Base-by-base conservation (phyloP, 2,797 vertebrate species). In the Pogoniulus pusillus region DNA sequence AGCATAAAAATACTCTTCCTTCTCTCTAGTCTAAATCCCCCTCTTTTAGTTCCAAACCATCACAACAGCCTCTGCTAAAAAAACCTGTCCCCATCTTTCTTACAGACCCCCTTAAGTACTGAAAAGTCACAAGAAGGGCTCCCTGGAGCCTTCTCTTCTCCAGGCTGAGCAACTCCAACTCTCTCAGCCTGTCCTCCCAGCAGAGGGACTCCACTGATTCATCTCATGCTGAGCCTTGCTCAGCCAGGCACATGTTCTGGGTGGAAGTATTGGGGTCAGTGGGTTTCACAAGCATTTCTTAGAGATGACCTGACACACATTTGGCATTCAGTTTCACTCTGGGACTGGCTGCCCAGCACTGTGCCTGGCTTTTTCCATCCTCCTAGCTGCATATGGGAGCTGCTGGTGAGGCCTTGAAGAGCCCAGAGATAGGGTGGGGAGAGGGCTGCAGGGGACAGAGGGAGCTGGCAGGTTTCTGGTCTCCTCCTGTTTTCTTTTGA, bases 401-500 rank as follows among this genome's bases (percentile, higher is more conserved):
- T 5, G 4, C 23, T 49, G 3, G 60, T 2, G 7, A 13, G 22
- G 18, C 19, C 60, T 35, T 20, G 1, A 65, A n/a, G 41, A 43
- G 53, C 26, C 41, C 54, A 55, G 55, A 34, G 62, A 87, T 35
- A 1, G 10, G 27, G 29, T 34, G 32, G 23, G 49, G 58, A 91
- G 47, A 32, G 73, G 62, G 53, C 7, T 87, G 34, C n/a, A 11
- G 57, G 59, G 41, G 63, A 70, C 60, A 82, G 83, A 30, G 59
- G 43, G 66, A 70, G 72, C 43, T 43, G 53, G 20, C 70, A 60
- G 57, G 75, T 41, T 78, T 72, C 45, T n/a, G n/a, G 35, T 35
- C 83, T 83, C 54, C 82, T 93, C 59, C 66, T 93, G 89, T 93
- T 94, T 94, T 69, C 87, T 70, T 92, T 94, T 70, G 76, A 73